These are phyloP conservation scores for Corbicula japonica DNA, from an alignment of 2,888 invertebrate species.

Conservation along the genomic window DNA sequence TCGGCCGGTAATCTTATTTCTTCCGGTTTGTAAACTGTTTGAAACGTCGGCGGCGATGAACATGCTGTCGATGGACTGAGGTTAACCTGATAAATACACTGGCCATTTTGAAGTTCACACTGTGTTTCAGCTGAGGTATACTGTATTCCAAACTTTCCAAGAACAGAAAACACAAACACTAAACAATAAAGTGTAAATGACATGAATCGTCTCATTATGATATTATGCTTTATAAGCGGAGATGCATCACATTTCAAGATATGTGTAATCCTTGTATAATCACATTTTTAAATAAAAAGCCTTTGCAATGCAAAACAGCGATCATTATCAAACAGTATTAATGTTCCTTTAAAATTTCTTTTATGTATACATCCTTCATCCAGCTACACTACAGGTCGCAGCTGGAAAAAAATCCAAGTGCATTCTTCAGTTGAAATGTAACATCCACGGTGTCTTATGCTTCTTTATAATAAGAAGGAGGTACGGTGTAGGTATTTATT, in stretches of 20 bases:
- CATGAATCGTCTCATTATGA: not conserved
- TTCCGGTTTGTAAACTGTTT: conserved; percentile 14
- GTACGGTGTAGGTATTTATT: not conserved
- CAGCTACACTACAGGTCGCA: not conserved
- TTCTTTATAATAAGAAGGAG: not conserved
- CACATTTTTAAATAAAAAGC: conserved; percentile 4
- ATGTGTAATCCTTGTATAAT: not conserved
- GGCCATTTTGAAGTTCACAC: conserved; percentile 67
- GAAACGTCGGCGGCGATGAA: not conserved
- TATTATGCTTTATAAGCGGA: not conserved
- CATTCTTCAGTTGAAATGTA: not conserved
- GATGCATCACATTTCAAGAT: not conserved
- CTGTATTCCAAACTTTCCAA: not conserved
- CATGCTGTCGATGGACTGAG: conserved; percentile 57
- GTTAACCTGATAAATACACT: conserved; percentile 71
- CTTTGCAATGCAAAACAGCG: not conserved
- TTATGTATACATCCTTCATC: not conserved
- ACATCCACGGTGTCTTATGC: not conserved
- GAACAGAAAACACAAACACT: not conserved
- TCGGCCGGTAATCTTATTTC: conserved; percentile 46
- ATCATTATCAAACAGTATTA: too few species aligned
- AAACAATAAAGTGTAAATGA: not conserved
- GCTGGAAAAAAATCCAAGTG: too few species aligned
- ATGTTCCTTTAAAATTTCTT: not conserved
- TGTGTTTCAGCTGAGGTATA: conserved; percentile 10